Evolutionary conservation across 2,888 invertebrate species (phyloP).

Genomic region (Monopis laevigella): DNA sequence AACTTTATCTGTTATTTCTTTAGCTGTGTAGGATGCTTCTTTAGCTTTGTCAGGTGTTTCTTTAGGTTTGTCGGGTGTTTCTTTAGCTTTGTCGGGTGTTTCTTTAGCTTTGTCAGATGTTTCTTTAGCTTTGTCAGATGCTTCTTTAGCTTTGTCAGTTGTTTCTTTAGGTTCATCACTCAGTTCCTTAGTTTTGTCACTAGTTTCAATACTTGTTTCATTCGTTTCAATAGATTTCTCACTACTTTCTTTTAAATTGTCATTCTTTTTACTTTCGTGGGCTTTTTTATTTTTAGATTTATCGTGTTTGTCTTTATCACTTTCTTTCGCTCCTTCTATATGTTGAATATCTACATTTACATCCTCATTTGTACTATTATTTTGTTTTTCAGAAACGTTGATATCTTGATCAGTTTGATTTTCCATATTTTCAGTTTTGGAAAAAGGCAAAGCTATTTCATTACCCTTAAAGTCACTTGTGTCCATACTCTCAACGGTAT

Average conservation of each 20-base stretch:
- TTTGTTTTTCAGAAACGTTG: too few relatives aligned
- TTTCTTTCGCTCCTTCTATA: background rate
- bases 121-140: slow-evolving; percentile 16
- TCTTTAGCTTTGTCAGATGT: background rate
- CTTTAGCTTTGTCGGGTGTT: background rate
- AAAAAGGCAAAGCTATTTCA: too few relatives aligned
- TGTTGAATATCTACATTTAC: too few relatives aligned
- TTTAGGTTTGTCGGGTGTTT: background rate
- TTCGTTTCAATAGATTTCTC: too few relatives aligned
- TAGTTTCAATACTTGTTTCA: background rate
- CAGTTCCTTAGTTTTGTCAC: background rate
- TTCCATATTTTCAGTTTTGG: too few relatives aligned
- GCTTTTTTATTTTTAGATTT: background rate
- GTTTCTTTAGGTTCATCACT: background rate
- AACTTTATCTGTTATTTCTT: background rate
- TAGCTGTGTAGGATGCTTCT: background rate
- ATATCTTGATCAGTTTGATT: too few relatives aligned
- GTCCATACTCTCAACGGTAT: too few relatives aligned
- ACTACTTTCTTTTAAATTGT: background rate
- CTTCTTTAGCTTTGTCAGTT: background rate
- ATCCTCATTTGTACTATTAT: too few relatives aligned
- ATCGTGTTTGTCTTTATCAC: background rate
- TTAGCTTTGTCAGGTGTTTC: slow-evolving; percentile 16
- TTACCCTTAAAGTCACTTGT: too few relatives aligned
- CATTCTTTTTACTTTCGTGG: background rate